Evolutionary conservation across 2,888 invertebrate genomes (phyloP), one percentile per base, ranked within the genome.

Genomic region (Phytoseiulus persimilis): DNA sequence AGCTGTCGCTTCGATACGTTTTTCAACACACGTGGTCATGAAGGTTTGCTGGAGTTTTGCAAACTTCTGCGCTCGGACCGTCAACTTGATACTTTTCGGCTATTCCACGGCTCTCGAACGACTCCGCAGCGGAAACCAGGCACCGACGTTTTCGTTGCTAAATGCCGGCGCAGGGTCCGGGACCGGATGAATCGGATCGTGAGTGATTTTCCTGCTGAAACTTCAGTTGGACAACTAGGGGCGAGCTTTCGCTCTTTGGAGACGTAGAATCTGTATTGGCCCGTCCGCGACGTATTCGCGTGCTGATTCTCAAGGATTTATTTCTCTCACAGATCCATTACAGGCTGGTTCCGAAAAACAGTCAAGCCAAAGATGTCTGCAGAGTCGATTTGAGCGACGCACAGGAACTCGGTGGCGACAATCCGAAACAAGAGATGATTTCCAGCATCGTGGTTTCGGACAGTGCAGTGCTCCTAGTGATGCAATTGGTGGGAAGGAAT

Each of bases 121-220:
- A 23, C 5, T 3, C 9, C 39, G 28, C 9, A 65, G 18, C 65
- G 1, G 65, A 65, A 23, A 6, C 65, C 65, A 2, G 39, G 31
- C 87, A 33, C n/a, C 14, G 87, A 87, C 23, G 5, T 28, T 14
- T 87, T 87, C 87, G 87, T 87, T 14, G 87, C 87, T 9, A 18
- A 9, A 1, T 6, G n/a, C 31, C 32, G 87, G 33, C 6, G 33
- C 9, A 87, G 33, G 23, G 18, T 87, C n/a, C 32, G 87, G 6
- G 33, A 87, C n/a, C 87, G 87, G 6, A 31, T 87, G 39, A 87
- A 87, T 45, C 87, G 87, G n/a, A 87, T 87, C 39, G 87, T 87
- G 45, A 33, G 87, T 45, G 31, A 28, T 45, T 6, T 32, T 31
- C 28, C 87, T 83, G 23, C 6, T 83, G 83, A 23, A 83, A 83